A percentile compares a stretch with the other conserved stretches of the same genome.
Conservation (phyloP, 2,113 vertebrate genomes). For the Atractosteus spatula region DNA sequence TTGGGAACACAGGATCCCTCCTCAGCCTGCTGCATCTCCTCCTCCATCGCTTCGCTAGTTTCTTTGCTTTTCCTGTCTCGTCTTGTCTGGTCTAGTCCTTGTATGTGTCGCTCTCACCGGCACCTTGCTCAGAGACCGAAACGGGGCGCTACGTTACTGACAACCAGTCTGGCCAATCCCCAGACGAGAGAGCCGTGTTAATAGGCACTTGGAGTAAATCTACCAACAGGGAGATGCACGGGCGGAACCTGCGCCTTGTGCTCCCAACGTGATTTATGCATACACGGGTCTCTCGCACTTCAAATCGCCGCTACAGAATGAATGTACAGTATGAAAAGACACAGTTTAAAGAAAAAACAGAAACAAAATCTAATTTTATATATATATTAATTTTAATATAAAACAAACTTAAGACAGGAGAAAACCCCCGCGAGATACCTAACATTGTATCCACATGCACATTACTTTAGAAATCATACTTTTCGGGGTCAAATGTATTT, state of each 20-base stretch:
- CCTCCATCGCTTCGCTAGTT: slow-evolving; percentile 70
- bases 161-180: slow-evolving; percentile 86
- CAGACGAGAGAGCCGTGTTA: slow-evolving; percentile 43
- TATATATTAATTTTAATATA: too few relatives aligned
- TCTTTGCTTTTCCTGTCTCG: slow-evolving; percentile 42
- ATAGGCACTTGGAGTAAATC: slow-evolving; percentile 32
- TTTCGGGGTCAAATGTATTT: too few relatives aligned
- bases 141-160: slow-evolving; percentile 74
- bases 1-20: slow-evolving; percentile 81
- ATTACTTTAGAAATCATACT: too few relatives aligned
- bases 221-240: slow-evolving; percentile 47
- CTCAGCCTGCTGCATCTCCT: slow-evolving; percentile 81
- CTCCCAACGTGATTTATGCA: too few relatives aligned
- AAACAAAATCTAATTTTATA: too few relatives aligned
- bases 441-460: too few relatives aligned
- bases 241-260: slow-evolving; percentile 47
- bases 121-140: slow-evolving; percentile 38
- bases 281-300: too few relatives aligned
- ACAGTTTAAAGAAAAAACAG: too few relatives aligned
- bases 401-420: too few relatives aligned
- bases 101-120: slow-evolving; percentile 46
- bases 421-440: too few relatives aligned
- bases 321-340: too few relatives aligned
- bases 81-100: slow-evolving; percentile 41
- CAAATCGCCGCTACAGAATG: too few relatives aligned